phyloP scores from a whole-genome alignment of 2,113 vertebrate genomes.

The Actenoides lindsayi region DNA sequence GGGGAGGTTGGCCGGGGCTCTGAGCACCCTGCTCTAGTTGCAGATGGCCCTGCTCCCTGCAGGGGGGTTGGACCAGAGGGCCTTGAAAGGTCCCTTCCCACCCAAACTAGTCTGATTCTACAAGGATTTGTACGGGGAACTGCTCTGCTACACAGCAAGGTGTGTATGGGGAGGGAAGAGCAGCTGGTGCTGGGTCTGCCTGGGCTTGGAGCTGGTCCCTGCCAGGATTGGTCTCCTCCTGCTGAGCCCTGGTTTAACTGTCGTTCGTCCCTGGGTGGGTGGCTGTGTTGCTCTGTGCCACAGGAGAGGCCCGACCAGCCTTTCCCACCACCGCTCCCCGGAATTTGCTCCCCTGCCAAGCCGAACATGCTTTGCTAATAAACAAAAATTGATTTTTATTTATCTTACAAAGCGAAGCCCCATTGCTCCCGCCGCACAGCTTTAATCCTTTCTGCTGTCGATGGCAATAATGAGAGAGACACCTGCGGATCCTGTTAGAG shows the following conservation, averaged over 20 bases:
- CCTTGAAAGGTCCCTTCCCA: not conserved
- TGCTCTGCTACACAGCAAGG: fast-evolving
- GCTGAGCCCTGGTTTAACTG: not conserved
- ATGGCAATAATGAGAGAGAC: not conserved
- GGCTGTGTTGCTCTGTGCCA: fast-evolving
- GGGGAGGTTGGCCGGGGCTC: not conserved
- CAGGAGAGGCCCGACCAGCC: not conserved
- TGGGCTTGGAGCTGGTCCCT: not conserved
- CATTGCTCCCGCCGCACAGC: not conserved
- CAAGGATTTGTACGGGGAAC: fast-evolving
- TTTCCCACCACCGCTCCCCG: fast-evolving
- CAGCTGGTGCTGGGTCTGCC: fast-evolving
- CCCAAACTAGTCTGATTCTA: not conserved
- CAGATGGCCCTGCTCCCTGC: not conserved
- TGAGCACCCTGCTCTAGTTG: not conserved
- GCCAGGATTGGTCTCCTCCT: not conserved
- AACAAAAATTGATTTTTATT: not conserved
- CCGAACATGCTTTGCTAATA: not conserved
- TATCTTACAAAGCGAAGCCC: not conserved
- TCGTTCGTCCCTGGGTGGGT: fast-evolving
- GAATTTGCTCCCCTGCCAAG: not conserved
- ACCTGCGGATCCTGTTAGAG: not conserved
- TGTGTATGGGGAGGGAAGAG: not conserved
- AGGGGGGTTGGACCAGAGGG: not conserved
- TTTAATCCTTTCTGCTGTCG: not conserved